Percentiles rank a stretch among this genome's conserved stretches.
These are phyloP conservation scores for Ladona fulva DNA, from an alignment of 1,140 invertebrate species.

Conservation along the genomic window DNA sequence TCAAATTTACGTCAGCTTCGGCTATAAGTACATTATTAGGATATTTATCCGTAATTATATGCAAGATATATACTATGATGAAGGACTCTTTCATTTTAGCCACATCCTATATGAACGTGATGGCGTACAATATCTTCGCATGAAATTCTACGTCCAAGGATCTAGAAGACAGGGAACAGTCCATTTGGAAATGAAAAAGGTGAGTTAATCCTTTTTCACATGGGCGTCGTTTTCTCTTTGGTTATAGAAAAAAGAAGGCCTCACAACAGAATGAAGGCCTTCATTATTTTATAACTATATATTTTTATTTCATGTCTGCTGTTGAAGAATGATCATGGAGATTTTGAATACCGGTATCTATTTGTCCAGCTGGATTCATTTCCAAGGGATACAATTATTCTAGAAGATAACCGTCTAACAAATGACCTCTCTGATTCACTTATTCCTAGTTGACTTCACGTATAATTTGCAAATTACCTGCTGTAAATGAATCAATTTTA, in stretches of 20 bases:
- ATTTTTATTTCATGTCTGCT: slow-evolving; percentile 22
- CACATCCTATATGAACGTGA: slow-evolving; percentile 63
- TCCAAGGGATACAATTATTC: slow-evolving; percentile 55
- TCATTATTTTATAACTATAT: background rate
- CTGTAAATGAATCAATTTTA: too few relatives aligned
- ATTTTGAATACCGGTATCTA: slow-evolving; percentile 72
- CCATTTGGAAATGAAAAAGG: slow-evolving; percentile 75
- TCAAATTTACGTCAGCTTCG: too few relatives aligned
- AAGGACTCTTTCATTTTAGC: slow-evolving; percentile 51
- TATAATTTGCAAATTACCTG: too few relatives aligned
- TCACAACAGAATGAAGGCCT: slow-evolving; percentile 15
- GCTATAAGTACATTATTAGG: too few relatives aligned
- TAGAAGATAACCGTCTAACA: slow-evolving; percentile 57
- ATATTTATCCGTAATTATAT: too few relatives aligned
- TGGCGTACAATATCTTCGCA: slow-evolving; percentile 67
- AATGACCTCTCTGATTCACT: too few relatives aligned
- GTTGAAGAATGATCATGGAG: slow-evolving; percentile 62
- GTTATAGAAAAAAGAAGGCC: slow-evolving; percentile 14
- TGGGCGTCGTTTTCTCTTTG: slow-evolving; percentile 15
- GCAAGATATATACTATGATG: too few relatives aligned
- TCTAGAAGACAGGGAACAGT: slow-evolving; percentile 67
- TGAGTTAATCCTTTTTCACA: slow-evolving; percentile 38
- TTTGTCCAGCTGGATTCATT: slow-evolving; percentile 74
- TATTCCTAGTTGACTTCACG: too few relatives aligned
- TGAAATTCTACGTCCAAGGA: slow-evolving; percentile 86